These are phyloP conservation scores for Nomada hirtipes DNA, from an alignment of 2,888 invertebrate species.

Conservation along the genomic window DNA sequence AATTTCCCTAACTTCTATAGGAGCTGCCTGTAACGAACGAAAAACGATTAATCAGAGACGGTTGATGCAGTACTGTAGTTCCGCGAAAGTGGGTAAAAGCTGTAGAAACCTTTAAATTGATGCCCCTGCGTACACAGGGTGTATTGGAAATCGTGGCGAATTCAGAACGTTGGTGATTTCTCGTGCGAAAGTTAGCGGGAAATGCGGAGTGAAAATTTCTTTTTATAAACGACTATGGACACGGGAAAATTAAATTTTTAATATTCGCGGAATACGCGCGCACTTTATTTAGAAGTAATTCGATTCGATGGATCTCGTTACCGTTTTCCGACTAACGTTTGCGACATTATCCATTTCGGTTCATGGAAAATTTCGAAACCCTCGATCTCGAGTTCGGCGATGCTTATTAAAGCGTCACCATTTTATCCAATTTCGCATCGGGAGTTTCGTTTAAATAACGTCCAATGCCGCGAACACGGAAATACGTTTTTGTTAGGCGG, in stretches of 20 bases:
- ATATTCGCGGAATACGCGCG: no score
- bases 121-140: no score
- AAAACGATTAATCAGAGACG: no score
- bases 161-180: not conserved
- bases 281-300: no score
- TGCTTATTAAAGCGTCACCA: constrained; percentile 5
- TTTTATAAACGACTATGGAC: no score
- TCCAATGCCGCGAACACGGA: not conserved
- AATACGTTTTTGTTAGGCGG: not conserved
- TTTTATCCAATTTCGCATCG: not conserved
- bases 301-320: no score
- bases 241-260: no score
- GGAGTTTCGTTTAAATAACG: not conserved
- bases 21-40: not conserved
- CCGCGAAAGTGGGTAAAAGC: not conserved
- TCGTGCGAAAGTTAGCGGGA: no score
- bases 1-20: not conserved
- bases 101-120: not conserved
- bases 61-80: not conserved
- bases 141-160: not conserved
- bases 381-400: not conserved
- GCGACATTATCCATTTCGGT: no score
- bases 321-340: no score
- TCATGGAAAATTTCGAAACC: constrained; percentile 2
- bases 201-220: no score